Percentiles rank a stretch among this genome's conserved stretches.
These are phyloP conservation scores for Telenomus remus DNA, from an alignment of 1,140 invertebrate species.

Conservation along the genomic window DNA sequence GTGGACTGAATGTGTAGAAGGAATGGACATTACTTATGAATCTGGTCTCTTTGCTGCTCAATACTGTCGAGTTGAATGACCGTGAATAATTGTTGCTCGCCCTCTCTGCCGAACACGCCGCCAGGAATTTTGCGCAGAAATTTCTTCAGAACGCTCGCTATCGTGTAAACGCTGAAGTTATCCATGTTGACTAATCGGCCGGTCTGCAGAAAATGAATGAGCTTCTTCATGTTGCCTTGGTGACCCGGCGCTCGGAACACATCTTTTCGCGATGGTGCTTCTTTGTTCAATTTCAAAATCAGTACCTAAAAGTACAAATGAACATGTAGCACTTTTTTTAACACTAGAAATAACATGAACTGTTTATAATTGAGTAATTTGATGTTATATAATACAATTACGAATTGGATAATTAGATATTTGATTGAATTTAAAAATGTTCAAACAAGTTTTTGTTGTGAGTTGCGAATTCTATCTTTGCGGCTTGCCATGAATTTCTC, in stretches of 20 bases:
- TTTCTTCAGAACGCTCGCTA: conserved; percentile 97
- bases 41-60: conserved; percentile 91
- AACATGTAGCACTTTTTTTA: no score
- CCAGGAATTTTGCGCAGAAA: conserved; percentile 98
- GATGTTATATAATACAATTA: no score
- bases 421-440: conserved; percentile 11
- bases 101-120: conserved; percentile 93
- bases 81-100: conserved; percentile 92
- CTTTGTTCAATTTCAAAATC: conserved; percentile 95
- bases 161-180: conserved; percentile 98
- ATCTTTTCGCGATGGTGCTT: conserved; percentile 93
- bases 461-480: conserved; percentile 21
- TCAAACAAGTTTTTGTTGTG: no score
- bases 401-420: no score
- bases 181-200: conserved; percentile 97
- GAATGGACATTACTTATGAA: conserved; percentile 84
- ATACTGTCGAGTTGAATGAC: conserved; percentile 87
- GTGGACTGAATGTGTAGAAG: not conserved
- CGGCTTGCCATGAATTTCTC: conserved; percentile 25
- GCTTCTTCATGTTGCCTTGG: conserved; percentile 95
- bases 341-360: no score
- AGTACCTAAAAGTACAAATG: conserved; percentile 80
- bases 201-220: conserved; percentile 95
- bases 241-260: conserved; percentile 96
- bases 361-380: no score